Conservation (phyloP, 2,888 invertebrate genomes). For the Drosophila subquinaria region DNA sequence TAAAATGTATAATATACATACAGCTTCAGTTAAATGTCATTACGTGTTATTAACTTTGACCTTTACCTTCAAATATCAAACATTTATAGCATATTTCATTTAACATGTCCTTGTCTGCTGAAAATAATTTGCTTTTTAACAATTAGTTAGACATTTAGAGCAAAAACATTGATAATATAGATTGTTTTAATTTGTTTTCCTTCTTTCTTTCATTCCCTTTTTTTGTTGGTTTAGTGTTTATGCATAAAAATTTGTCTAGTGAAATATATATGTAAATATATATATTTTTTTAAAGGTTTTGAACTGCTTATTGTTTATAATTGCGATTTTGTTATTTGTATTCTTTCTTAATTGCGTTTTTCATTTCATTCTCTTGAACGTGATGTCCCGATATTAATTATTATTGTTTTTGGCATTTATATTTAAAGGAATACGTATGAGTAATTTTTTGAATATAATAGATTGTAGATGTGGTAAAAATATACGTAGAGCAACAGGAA, state of each 20-base stretch:
- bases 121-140: slow-evolving; percentile 72
- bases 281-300: slow-evolving; percentile 61
- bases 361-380: slow-evolving; percentile 35
- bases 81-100: slow-evolving; percentile 62
- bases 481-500: slow-evolving; percentile 5
- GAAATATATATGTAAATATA: slow-evolving; percentile 75
- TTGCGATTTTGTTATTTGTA: slow-evolving; percentile 75
- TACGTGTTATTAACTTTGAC: slow-evolving; percentile 50
- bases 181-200: slow-evolving; percentile 55
- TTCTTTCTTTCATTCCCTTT: slow-evolving; percentile 24
- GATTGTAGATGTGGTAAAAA: slow-evolving; percentile 27
- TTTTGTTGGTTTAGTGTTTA: slow-evolving; percentile 52
- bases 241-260: slow-evolving; percentile 78
- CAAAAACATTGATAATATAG: slow-evolving; percentile 82
- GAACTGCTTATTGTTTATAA: slow-evolving; percentile 80
- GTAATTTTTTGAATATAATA: slow-evolving; percentile 53
- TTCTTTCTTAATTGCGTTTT: slow-evolving; percentile 65
- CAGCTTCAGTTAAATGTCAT: slow-evolving; percentile 68
- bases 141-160: slow-evolving; percentile 83
- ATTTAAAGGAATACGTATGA: slow-evolving; percentile 38
- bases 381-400: slow-evolving; percentile 46
- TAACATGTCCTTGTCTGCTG: slow-evolving; percentile 59
- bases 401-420: slow-evolving; percentile 68
- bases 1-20: slow-evolving; percentile 77
- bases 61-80: slow-evolving; percentile 36